Evolutionary conservation across 2,113 vertebrate species (phyloP).

Genomic region (Xerus inauris): DNA sequence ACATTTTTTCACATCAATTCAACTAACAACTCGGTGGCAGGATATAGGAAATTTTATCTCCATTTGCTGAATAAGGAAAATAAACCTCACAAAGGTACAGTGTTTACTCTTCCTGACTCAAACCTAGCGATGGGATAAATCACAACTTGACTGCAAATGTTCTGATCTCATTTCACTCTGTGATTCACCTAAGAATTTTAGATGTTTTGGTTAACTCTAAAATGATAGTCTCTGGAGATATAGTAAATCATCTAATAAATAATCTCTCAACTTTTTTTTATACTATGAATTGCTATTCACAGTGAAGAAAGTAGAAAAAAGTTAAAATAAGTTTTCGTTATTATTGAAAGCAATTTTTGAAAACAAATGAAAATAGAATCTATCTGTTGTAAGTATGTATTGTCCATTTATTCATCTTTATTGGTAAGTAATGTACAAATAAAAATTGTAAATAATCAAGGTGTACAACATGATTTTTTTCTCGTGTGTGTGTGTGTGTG

Average conservation of each 20-base stretch:
- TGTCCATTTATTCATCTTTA: neutral
- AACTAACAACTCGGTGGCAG: neutral
- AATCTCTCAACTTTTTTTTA: neutral
- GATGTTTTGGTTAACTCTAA: neutral
- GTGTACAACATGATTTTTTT: neutral
- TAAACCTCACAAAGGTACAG: neutral
- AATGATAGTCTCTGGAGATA: neutral
- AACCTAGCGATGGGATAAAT: neutral
- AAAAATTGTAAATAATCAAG: neutral
- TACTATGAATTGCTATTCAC: neutral
- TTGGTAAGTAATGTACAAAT: neutral
- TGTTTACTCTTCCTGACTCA: neutral
- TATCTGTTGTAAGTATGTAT: neutral
- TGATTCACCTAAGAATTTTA: neutral
- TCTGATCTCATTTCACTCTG: neutral
- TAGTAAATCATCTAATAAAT: neutral
- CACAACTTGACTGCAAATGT: neutral
- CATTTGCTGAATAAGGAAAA: neutral
- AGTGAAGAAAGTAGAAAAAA: neutral
- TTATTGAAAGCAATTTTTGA: neutral
- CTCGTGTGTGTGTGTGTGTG: too few species aligned
- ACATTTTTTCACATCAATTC: neutral
- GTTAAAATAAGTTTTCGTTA: neutral
- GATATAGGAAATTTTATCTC: too few species aligned
- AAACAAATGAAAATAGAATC: neutral